These are phyloP conservation scores for Vireo griseus DNA, from an alignment of 2,797 vertebrate genomes.

Conservation along the genomic window DNA sequence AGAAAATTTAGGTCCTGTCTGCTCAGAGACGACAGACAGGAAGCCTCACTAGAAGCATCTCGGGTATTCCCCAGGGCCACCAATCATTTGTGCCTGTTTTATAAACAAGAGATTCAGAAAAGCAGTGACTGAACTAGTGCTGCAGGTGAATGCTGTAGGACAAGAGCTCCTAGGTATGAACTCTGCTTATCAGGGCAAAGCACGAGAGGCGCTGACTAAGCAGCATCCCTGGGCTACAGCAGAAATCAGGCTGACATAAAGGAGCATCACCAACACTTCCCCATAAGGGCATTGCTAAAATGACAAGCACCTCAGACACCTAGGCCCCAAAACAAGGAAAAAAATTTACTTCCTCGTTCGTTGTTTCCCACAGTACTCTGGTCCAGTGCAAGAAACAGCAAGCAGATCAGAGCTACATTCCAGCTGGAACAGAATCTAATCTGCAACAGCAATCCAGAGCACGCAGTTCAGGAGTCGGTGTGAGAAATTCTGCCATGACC, in stretches of 20 bases:
- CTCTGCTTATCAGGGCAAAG: neutral
- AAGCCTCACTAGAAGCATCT: neutral
- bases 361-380: neutral
- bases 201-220: rapidly evolving
- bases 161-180: neutral
- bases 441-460: neutral
- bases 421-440: neutral
- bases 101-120: neutral
- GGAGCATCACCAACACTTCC: neutral
- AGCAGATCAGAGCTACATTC: neutral
- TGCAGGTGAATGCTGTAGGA: neutral
- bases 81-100: neutral
- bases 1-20: neutral
- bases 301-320: neutral
- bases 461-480: neutral
- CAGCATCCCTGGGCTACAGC: neutral
- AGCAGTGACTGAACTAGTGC: neutral
- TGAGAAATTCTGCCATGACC: neutral
- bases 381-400: neutral
- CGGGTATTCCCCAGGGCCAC: neutral
- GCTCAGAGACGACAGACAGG: neutral
- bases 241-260: neutral
- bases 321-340: neutral
- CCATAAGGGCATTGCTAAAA: neutral
- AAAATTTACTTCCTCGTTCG: rapidly evolving